Percentiles rank a stretch among this genome's conserved stretches.
These are phyloP conservation scores for Tuberolachnus salignus DNA, from an alignment of 2,888 invertebrate genomes.

Conservation along the genomic window DNA sequence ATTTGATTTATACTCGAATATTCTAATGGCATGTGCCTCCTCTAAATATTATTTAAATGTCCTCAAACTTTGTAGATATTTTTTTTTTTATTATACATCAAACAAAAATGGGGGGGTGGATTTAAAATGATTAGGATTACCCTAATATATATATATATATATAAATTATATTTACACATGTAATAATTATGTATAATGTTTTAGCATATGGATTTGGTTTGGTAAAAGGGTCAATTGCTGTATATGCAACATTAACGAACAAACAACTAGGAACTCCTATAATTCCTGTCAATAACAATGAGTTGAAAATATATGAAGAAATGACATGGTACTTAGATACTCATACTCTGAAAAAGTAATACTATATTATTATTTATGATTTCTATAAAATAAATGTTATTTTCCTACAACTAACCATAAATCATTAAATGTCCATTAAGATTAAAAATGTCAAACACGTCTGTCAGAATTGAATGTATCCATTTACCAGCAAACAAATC, in stretches of 20 bases:
- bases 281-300: constrained; percentile 17
- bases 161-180: too few species aligned
- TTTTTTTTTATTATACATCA: too few species aligned
- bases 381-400: not conserved
- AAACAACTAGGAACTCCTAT: not conserved
- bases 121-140: too few species aligned
- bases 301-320: constrained; percentile 12
- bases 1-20: too few species aligned
- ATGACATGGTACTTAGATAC: constrained; percentile 28
- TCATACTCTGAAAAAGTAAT: constrained; percentile 35
- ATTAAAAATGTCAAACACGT: constrained; percentile 25
- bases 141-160: too few species aligned
- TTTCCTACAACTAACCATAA: too few species aligned
- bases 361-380: not conserved
- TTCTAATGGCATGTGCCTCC: too few species aligned
- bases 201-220: constrained; percentile 40
- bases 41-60: too few species aligned
- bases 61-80: too few species aligned
- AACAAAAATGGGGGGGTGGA: too few species aligned
- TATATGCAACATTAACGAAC: constrained; percentile 31
- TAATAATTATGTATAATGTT: too few species aligned
- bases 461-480: constrained; percentile 33
- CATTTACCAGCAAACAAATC: constrained; percentile 12
- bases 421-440: not conserved
- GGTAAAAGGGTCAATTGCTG: constrained; percentile 23